phyloP scores from a whole-genome alignment of 1,140 invertebrate species.

The Tetraneura akinire region DNA sequence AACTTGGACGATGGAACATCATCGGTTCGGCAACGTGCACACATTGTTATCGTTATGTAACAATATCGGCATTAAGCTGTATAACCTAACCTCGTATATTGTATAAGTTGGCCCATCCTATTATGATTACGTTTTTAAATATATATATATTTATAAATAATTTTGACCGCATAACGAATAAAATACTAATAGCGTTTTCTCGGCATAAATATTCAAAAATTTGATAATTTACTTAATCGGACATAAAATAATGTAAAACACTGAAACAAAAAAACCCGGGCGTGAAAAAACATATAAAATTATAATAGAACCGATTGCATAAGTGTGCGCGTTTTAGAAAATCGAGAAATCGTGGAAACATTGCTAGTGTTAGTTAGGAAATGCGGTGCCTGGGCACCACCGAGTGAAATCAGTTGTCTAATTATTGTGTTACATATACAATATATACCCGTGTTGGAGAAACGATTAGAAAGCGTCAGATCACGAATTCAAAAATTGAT shows the following conservation, averaged over 20 bases:
- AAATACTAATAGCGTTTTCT: too few species aligned
- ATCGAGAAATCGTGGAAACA: slow-evolving; percentile 39
- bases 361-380: not conserved
- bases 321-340: slow-evolving; percentile 18
- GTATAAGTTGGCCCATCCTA: too few species aligned
- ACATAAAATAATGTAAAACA: too few species aligned
- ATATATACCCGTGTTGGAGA: not conserved
- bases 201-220: too few species aligned
- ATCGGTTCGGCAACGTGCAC: not conserved
- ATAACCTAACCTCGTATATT: too few species aligned
- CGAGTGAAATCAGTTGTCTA: slow-evolving; percentile 38
- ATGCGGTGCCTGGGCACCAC: not conserved
- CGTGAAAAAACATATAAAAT: not conserved
- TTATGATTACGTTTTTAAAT: too few species aligned
- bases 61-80: too few species aligned
- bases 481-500: slow-evolving; percentile 30
- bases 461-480: slow-evolving; percentile 41
- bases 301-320: slow-evolving; percentile 31
- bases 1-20: not conserved
- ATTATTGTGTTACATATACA: slow-evolving; percentile 44
- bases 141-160: too few species aligned
- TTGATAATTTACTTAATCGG: too few species aligned
- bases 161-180: too few species aligned
- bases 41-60: not conserved
- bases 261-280: too few species aligned